phyloP scores from a whole-genome alignment of 2,113 vertebrate species.

The Typhlomys cinereus region DNA sequence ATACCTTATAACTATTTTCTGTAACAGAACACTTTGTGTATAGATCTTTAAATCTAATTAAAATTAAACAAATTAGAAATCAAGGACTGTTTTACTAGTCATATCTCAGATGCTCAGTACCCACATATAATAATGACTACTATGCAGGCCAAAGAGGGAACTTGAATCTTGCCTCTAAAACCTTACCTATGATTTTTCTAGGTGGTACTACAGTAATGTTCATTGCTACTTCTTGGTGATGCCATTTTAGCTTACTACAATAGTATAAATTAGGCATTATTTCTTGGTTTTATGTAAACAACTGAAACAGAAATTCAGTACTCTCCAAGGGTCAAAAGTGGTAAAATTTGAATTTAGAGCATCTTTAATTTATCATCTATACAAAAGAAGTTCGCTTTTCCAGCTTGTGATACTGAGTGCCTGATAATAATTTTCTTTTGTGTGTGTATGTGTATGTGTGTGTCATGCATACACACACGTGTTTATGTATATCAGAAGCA shows the following conservation, averaged over 20 bases:
- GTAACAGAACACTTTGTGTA: background rate
- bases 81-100: background rate
- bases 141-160: background rate
- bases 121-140: background rate
- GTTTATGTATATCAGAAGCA: too few species aligned
- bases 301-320: too few species aligned
- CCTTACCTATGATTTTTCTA: background rate
- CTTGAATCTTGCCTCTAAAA: background rate
- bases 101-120: background rate
- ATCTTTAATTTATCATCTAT: background rate
- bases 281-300: background rate
- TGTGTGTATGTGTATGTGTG: too few species aligned
- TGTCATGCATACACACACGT: too few species aligned
- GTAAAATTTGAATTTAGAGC: background rate
- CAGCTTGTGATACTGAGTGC: background rate
- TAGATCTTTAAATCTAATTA: background rate
- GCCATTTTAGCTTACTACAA: constrained; percentile 1
- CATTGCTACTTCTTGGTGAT: background rate
- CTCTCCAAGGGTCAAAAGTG: background rate
- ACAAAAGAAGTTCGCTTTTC: background rate
- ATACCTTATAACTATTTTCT: background rate
- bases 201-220: constrained; percentile 6
- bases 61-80: constrained; percentile 40
- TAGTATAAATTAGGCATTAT: background rate
- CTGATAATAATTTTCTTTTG: background rate